Evolutionary conservation across 2,797 vertebrate genomes (phyloP).

Genomic region (Mareca strepera): DNA sequence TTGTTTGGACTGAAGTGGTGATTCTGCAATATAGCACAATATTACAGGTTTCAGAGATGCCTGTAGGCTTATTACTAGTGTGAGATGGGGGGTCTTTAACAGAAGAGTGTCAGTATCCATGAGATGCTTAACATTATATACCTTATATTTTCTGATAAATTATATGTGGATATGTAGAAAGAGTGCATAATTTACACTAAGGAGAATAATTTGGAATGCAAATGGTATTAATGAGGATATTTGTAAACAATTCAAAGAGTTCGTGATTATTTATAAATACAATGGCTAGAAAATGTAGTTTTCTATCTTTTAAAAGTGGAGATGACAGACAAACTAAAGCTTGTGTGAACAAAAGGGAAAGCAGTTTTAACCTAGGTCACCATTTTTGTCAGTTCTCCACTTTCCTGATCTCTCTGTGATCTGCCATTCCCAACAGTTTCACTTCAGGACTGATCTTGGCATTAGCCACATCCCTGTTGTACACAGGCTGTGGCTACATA

Average conservation of each 20-base stretch:
- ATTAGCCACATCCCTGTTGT: background rate
- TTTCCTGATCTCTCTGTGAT: background rate
- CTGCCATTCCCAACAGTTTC: background rate
- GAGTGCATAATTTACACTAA: background rate
- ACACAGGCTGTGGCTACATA: no score
- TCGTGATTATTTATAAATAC: background rate
- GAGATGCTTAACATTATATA: background rate
- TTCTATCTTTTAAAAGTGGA: background rate
- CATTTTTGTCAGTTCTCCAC: background rate
- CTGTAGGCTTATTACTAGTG: background rate
- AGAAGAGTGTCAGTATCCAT: background rate
- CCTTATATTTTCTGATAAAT: background rate
- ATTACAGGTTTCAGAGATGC: background rate
- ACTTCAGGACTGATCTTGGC: background rate
- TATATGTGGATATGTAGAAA: background rate
- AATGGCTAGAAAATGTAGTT: background rate
- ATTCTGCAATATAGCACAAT: background rate
- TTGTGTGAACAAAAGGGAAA: background rate
- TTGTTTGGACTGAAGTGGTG: background rate
- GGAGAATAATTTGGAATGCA: background rate
- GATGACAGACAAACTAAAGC: background rate
- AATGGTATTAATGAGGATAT: background rate
- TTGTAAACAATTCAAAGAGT: background rate
- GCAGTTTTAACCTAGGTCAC: background rate
- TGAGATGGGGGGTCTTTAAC: background rate